Base-by-base conservation (phyloP, 2,797 vertebrate species). In the Phalanger gymnotis region DNA sequence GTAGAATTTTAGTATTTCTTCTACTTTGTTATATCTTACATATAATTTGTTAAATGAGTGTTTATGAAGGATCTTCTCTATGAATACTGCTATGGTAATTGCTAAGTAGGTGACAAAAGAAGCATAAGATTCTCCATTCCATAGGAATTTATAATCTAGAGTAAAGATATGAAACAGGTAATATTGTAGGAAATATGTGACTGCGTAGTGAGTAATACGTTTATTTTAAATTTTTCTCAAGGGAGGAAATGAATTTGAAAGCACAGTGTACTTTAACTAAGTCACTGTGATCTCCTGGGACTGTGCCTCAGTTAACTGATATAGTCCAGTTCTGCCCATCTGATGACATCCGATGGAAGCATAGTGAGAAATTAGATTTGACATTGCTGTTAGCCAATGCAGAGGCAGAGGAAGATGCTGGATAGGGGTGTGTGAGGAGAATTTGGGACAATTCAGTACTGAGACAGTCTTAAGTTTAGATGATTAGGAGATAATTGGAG, bases 401-500 rank as follows among this genome's bases (percentile, higher is more conserved):
- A 31, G 12, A 34, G 90, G 13, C 25, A 53, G 12, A 34, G 7
- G 53, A 90, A 90, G 53, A 90, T 90, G 52, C 28, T 7, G 52
- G 30, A 4, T 90, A 27, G 90, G 22, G 73, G 40, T 87, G 40
- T 47, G 25, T 87, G 73, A 87, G 31, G 34, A 19, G 53, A 54
- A 47, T 53, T 90, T 52, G 51, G 90, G 90, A 31, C 31, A 90
- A 53, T 90, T 54, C 16, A 54, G 53, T 28, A 90, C 30, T 53
- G 53, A 54, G 90, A 34, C 34, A 54, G 51, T 90, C 31, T 34
- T 90, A 10, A 54, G 90, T 90, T 87, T 19, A 90, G 40, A 90
- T 90, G 51, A 90, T 90, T 54, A 90, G 53, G 53, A 90, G 90
- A 54, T 54, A 90, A 90, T 90, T 90, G 90, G 90, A 90, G 53